Evolutionary conservation across 2,888 invertebrate species (phyloP), one percentile per base, ranked within the genome.

Genomic region (Rhingia rostrata): DNA sequence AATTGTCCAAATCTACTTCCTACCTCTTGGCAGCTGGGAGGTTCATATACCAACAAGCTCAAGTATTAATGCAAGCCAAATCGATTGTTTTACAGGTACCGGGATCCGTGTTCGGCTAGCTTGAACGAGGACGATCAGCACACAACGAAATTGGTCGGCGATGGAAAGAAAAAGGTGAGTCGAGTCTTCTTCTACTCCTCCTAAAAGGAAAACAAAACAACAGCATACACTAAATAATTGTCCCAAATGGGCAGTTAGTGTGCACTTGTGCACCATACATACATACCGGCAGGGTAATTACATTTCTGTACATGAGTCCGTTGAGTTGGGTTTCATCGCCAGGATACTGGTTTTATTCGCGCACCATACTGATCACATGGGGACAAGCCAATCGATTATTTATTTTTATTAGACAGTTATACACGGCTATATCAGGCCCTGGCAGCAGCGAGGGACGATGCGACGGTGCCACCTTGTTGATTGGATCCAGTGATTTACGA

Each of bases 31-130:
- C 39, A 37, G 14, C 12, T 39, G 41, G 51, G 37, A 12, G n/a
- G 45, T 22, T 22, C 22, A 22, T 22, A 22, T 22, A 22, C 22
- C 41, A 69, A 77, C 70, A 64, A 77, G 54, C 80, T 72, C 58
- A 45, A 67, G 66, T 77, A 84, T 75, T 77, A 78, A 73, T 70
- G 75, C 67, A 39, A 75, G 69, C 64, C 61, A 80, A 86, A 77
- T 81, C 58, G 80, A 77, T 80, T 82, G 66, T 86, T 74, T 83
- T 79, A 80, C 87, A 92, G 92, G 88, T 97, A 97, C 92, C 93
- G 96, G 88, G 96, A 97, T 92, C 97, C 97, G 49, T 98, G 97
- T 92, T 97, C 97, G 64, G 97, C 97, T 58, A 96, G 96, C 88
- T 93, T 97, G 87, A 96, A 97, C 92, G 95, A 96, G 86, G 97